Conservation (phyloP, 1,140 invertebrate species). For the Heliconius himera region DNA sequence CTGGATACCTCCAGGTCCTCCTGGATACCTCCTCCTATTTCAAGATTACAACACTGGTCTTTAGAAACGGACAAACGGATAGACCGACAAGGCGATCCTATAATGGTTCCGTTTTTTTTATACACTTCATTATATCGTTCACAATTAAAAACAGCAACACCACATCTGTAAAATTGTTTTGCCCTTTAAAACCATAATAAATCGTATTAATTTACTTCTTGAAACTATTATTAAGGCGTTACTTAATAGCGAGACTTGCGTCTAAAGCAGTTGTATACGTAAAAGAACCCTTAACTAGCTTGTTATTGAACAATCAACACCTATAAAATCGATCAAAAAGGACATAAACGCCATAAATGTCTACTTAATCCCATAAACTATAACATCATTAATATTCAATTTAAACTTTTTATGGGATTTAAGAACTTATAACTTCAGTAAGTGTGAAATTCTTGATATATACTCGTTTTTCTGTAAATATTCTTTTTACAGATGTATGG, state of each 20-base stretch:
- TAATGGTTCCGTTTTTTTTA: no score
- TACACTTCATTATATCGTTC: neutral
- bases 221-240: neutral
- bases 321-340: slow-evolving; percentile 11
- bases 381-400: neutral
- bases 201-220: neutral
- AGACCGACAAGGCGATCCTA: no score
- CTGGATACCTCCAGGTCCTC: no score
- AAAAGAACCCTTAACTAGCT: neutral
- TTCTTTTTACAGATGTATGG: no score
- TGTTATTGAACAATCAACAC: slow-evolving; percentile 7
- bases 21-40: no score
- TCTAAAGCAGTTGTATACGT: neutral
- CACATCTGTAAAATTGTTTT: neutral
- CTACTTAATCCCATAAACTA: neutral
- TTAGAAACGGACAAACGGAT: no score
- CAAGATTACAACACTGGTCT: no score
- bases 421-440: neutral
- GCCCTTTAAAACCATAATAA: slow-evolving; percentile 3
- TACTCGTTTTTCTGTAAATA: no score
- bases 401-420: slow-evolving; percentile 4
- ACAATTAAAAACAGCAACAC: neutral
- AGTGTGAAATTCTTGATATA: neutral
- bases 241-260: neutral
- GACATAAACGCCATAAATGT: neutral